These are phyloP conservation scores for Cygnus olor DNA, from an alignment of 2,797 vertebrate genomes.

Conservation along the genomic window DNA sequence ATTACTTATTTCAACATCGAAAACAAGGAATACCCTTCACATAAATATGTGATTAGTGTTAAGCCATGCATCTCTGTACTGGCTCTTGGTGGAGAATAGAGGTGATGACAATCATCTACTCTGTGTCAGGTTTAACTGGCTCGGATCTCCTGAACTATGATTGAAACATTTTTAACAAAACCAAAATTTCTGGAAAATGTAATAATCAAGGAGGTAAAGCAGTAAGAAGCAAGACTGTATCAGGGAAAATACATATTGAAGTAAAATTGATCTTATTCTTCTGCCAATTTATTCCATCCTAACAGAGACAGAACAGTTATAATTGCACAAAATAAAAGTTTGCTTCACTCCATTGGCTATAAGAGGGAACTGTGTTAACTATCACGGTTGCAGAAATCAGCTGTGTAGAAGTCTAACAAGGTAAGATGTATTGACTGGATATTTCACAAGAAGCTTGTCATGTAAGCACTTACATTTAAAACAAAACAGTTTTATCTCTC, in stretches of 20 bases:
- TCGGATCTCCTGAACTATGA: background rate
- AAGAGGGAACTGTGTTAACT: background rate
- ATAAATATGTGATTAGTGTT: background rate
- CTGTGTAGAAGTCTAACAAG: background rate
- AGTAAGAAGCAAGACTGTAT: background rate
- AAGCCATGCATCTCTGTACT: background rate
- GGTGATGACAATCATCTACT: rapidly evolving
- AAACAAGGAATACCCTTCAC: background rate
- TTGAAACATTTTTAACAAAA: background rate
- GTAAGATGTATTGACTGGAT: background rate
- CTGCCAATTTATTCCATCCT: background rate
- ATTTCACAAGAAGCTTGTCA: background rate
- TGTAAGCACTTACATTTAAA: background rate
- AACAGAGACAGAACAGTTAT: background rate
- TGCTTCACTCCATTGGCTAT: background rate
- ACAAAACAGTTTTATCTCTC: background rate
- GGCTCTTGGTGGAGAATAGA: background rate
- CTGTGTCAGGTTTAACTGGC: background rate
- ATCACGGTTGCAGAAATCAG: background rate
- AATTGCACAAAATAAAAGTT: background rate
- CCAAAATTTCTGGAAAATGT: background rate
- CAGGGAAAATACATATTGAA: background rate
- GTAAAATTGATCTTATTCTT: background rate
- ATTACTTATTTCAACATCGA: background rate
- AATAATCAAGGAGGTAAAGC: background rate